A percentile compares a stretch with the other conserved stretches of the same genome.
These are phyloP conservation scores for Heliocidaris tuberculata DNA, from an alignment of 35 echinoderm and acorn worm genomes.

Conservation along the genomic window DNA sequence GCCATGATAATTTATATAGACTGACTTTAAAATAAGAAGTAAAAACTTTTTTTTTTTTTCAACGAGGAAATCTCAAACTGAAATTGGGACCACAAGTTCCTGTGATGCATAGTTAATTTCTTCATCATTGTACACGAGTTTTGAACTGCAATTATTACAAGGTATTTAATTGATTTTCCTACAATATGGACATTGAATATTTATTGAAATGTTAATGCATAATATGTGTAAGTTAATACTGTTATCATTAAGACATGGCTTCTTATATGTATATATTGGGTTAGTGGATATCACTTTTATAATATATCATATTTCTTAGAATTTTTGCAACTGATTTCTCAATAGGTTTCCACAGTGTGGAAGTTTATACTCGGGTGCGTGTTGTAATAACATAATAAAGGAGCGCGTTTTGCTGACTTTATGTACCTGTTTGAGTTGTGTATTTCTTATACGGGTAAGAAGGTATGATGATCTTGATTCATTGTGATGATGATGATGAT, in stretches of 20 bases:
- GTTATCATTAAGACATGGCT: not conserved
- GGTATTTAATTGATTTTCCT: not conserved
- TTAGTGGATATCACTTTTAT: not conserved
- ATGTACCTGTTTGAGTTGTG: not conserved
- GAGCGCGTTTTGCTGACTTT: not conserved
- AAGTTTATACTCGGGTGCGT: too few relatives aligned
- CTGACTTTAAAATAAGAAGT: too few relatives aligned
- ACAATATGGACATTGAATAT: not conserved
- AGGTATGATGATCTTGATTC: not conserved
- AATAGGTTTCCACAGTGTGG: not conserved
- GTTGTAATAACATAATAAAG: not conserved
- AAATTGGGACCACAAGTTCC: too few relatives aligned
- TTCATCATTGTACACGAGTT: too few relatives aligned
- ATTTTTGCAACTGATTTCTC: not conserved
- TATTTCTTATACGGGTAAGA: not conserved
- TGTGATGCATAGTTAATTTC: too few relatives aligned
- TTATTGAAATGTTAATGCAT: not conserved
- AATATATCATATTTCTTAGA: not conserved
- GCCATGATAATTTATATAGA: too few relatives aligned
- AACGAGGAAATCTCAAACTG: too few relatives aligned
- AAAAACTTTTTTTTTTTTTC: too few relatives aligned
- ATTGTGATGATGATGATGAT: not conserved
- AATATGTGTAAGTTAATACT: not conserved
- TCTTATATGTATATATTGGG: not conserved
- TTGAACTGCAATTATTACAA: too few relatives aligned